Evolutionary conservation across 2,888 invertebrate genomes (phyloP).

Genomic region (Leuctra nigra): DNA sequence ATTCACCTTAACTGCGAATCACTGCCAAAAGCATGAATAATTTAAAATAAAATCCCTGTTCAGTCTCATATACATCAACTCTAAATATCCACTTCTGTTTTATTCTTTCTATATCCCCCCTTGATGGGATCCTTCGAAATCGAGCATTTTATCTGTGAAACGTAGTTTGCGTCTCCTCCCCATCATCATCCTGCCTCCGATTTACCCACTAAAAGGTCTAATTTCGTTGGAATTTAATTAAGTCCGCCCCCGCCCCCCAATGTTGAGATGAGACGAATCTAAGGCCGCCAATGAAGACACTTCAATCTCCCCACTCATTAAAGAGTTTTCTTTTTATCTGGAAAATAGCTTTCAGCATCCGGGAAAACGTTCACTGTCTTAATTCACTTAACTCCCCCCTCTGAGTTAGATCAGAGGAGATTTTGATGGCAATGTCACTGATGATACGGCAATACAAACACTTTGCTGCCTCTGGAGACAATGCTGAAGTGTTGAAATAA

Average conservation of each 20-base stretch:
- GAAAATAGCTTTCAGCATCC: constrained; percentile 22
- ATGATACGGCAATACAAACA: too few relatives aligned
- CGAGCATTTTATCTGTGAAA: constrained; percentile 21
- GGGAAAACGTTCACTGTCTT: constrained; percentile 3
- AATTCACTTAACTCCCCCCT: constrained; percentile 6
- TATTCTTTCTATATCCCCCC: constrained; percentile 17
- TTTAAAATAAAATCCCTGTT: constrained; percentile 14
- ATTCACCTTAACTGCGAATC: constrained; percentile 18
- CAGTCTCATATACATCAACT: constrained; percentile 1
- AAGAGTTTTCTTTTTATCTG: constrained; percentile 26
- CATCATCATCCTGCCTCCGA: constrained; percentile 16
- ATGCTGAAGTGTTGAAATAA: too few relatives aligned
- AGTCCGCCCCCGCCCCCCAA: constrained; percentile 17
- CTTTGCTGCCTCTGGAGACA: too few relatives aligned
- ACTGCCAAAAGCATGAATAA: constrained; percentile 21
- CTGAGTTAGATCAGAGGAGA: too few relatives aligned
- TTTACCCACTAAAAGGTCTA: constrained; percentile 29
- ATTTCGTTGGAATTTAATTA: constrained; percentile 29
- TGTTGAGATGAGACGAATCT: not conserved
- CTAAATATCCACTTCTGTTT: constrained; percentile 19
- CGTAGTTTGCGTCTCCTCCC: constrained; percentile 21
- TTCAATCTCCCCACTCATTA: constrained; percentile 21
- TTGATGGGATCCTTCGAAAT: constrained; percentile 14
- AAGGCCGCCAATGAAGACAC: constrained; percentile 7
- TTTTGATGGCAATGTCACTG: too few relatives aligned